These are phyloP conservation scores for Seriola quinqueradiata DNA, from an alignment of 2,113 vertebrate species.

Conservation along the genomic window DNA sequence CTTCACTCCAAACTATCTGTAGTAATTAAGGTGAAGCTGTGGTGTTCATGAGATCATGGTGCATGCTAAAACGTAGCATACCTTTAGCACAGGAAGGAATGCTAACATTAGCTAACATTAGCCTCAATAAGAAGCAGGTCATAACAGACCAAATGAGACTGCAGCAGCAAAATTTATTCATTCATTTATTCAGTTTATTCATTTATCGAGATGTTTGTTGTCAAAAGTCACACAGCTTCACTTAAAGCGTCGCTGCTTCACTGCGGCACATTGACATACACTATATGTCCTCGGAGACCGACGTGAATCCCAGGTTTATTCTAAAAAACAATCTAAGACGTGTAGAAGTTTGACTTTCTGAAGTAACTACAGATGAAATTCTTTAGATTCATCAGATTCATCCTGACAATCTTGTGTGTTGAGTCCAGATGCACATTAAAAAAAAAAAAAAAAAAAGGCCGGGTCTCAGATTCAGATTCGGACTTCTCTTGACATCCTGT, in stretches of 20 bases:
- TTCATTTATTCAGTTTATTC: no score
- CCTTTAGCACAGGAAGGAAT: neutral
- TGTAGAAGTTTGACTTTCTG: neutral
- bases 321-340: neutral
- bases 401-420: conserved; percentile 17
- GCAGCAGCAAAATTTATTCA: neutral
- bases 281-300: neutral
- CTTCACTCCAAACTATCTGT: conserved; percentile 9
- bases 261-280: neutral
- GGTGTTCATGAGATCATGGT: neutral
- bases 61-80: neutral
- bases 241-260: neutral
- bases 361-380: neutral
- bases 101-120: neutral
- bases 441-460: neutral
- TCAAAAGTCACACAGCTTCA: neutral
- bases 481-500: neutral
- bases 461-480: neutral
- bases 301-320: neutral
- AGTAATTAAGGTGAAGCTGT: neutral
- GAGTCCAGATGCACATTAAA: neutral
- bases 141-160: neutral
- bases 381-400: neutral
- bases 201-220: neutral
- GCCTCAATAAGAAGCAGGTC: neutral